These are phyloP conservation scores for Pantherophis vulpinus DNA, from an alignment of 2,797 vertebrate species.

Conservation along the genomic window DNA sequence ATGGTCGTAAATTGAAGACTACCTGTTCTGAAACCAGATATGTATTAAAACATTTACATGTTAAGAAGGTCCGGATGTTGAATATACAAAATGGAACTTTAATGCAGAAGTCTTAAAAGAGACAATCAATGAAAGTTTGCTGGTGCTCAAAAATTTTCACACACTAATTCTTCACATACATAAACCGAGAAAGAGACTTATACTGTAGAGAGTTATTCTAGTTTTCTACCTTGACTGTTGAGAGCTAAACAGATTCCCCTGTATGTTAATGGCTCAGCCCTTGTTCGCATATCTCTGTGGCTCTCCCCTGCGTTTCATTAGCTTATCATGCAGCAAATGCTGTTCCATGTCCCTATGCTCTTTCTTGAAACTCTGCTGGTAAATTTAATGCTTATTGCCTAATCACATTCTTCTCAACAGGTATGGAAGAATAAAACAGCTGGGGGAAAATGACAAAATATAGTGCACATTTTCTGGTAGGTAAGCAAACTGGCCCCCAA, in stretches of 20 bases:
- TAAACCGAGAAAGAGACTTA: not conserved
- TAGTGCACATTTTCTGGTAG: constrained; percentile 50
- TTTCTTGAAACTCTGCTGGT: constrained; percentile 57
- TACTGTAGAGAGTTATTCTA: constrained; percentile 30
- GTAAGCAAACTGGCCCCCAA: constrained; percentile 47
- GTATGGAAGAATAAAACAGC: constrained; percentile 68
- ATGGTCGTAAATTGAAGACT: not conserved
- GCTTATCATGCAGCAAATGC: constrained; percentile 53
- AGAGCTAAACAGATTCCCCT: constrained; percentile 25
- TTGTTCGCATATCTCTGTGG: constrained; percentile 37
- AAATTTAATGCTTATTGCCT: constrained; percentile 70
- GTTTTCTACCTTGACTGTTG: not conserved
- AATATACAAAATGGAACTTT: not conserved
- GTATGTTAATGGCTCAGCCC: not conserved
- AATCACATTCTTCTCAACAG: constrained; percentile 72
- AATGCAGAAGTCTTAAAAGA: not conserved
- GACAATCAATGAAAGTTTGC: not conserved
- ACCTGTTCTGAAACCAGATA: not conserved
- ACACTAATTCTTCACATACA: not conserved
- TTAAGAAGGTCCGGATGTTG: not conserved
- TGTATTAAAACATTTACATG: not conserved
- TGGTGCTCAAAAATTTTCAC: not conserved
- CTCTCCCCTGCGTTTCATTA: constrained; percentile 61
- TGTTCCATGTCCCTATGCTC: constrained; percentile 55
- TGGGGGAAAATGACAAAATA: constrained; percentile 59